Evolutionary conservation across 2,113 vertebrate species (phyloP), one percentile per base, ranked within the genome.

Genomic region (Solea solea): DNA sequence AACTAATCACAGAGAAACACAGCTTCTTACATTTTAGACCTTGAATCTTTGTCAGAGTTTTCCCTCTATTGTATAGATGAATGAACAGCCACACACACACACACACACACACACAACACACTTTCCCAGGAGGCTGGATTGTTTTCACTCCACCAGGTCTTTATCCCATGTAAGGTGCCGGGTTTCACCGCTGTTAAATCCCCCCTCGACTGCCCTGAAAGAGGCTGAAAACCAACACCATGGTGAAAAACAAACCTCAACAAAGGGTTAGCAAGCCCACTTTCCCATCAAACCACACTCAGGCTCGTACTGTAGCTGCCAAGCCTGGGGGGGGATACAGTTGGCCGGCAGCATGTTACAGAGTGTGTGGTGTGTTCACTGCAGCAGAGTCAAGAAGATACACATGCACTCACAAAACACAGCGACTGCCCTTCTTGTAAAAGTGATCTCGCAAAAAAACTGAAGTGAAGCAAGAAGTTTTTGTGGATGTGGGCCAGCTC

Each of bases 141-240:
- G 64, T 64, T 74, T 70, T 73, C 64, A 62, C 0, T n/a, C 50
- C 48, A 16, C 48, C 51, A 6, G 41, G 49, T 70, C 42, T 70
- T 67, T 66, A 70, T 78, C 40, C 56, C 74, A 63, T 70, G 72
- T 72, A 27, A 68, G 72, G 89, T 86, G 72, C 77, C 51, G 42
- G 56, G 73, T 90, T 91, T 87, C 85, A 42, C 15, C 50, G 42
- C 52, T 15, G 73, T 62, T 76, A 85, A 70, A 78, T 64, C 72
- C 78, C 62, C 21, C 64, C 0, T 10, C 60, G 62, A 76, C 67
- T 56, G 65, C 69, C 45, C 76, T 82, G 58, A 87, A 78, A 82
- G 74, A 74, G 16, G 73, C 27, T 82, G 76, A 82, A 88, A 90
- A 85, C 63, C 57, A 59, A 84, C 77, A 83, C 81, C 76, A 45